Percentiles rank a stretch among this genome's conserved stretches.
phyloP scores from a whole-genome alignment of 1,140 invertebrate species.

The Ceratina calcarata region DNA sequence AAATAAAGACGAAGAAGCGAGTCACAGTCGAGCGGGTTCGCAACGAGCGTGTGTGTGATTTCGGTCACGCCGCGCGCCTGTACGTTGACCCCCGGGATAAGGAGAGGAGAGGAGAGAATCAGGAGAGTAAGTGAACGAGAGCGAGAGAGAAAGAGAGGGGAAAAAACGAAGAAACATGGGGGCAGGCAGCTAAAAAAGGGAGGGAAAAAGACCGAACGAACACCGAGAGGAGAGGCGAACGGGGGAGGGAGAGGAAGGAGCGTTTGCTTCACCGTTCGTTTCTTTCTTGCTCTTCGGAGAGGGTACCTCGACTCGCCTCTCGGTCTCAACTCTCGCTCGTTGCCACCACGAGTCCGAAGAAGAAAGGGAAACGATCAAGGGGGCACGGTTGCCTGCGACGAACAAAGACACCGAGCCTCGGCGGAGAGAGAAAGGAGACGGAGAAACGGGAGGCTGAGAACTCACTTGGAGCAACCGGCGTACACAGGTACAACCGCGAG shows the following conservation, averaged over 20 bases:
- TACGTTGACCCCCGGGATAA: conserved; percentile 75
- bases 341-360: conserved; percentile 37
- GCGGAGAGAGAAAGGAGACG: background rate
- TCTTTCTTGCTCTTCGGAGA: conserved; percentile 41
- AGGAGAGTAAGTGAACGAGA: conserved; percentile 6
- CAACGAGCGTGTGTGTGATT: conserved; percentile 78
- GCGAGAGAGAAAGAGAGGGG: conserved; percentile 44
- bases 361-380: conserved; percentile 4
- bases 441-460: conserved; percentile 62
- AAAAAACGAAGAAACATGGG: conserved; percentile 69
- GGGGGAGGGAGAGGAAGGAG: conserved; percentile 43
- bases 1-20: conserved; percentile 67
- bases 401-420: conserved; percentile 22
- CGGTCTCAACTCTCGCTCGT: conserved; percentile 61
- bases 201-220: conserved; percentile 59
- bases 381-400: background rate
- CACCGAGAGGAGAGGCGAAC: conserved; percentile 14
- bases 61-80: conserved; percentile 79
- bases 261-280: conserved; percentile 67
- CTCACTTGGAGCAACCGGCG: conserved; percentile 54
- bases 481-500: conserved; percentile 44
- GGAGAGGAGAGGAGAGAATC: conserved; percentile 30
- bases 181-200: conserved; percentile 65
- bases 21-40: conserved; percentile 76
- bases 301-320: conserved; percentile 57